These are phyloP conservation scores for Malaclemys terrapin DNA, from an alignment of 2,113 vertebrate species.

Conservation along the genomic window DNA sequence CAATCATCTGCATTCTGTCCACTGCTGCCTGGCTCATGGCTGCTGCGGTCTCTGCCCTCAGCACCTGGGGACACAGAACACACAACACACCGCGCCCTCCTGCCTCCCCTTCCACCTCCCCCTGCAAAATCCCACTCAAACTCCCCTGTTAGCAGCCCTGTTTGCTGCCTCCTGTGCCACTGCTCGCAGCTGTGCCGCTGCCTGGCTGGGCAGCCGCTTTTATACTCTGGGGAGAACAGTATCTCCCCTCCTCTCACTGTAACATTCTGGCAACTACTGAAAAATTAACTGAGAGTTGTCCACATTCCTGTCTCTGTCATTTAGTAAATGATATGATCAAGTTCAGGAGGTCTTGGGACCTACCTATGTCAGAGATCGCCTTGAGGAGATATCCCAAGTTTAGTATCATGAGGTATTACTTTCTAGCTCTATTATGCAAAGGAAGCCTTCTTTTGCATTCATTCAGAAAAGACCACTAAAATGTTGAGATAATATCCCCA, in stretches of 20 bases:
- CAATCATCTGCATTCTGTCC: too few species aligned
- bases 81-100: too few species aligned
- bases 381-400: constrained; percentile 23
- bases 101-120: too few species aligned
- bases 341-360: constrained; percentile 23
- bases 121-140: too few species aligned
- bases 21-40: too few species aligned
- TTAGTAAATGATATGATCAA: constrained; percentile 7
- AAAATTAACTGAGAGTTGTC: constrained; percentile 6
- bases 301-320: neutral
- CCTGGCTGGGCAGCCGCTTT: too few species aligned
- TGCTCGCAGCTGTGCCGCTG: too few species aligned
- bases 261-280: neutral
- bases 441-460: constrained; percentile 7
- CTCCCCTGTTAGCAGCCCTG: too few species aligned
- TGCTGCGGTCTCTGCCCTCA: too few species aligned
- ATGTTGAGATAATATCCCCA: neutral
- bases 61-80: too few species aligned
- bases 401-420: neutral
- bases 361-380: constrained; percentile 16
- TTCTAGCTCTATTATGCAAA: constrained; percentile 33
- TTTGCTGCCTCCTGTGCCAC: too few species aligned
- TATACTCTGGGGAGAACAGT: neutral
- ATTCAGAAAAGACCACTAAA: neutral
- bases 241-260: neutral